Evolutionary conservation across 2,797 vertebrate genomes (phyloP).

Genomic region (Nyctibius grandis): DNA sequence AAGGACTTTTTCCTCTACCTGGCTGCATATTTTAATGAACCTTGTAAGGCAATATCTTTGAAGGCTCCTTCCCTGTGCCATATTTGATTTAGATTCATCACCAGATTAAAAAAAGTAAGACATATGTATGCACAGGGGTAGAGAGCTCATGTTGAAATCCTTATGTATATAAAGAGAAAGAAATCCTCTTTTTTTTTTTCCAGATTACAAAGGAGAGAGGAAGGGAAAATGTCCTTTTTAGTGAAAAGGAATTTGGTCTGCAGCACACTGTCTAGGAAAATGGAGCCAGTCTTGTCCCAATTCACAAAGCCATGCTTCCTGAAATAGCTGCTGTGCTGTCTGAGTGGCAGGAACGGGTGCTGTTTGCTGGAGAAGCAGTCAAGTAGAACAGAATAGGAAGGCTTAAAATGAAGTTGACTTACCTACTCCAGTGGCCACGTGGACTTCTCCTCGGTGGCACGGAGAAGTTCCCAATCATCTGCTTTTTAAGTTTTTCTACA

Average conservation of each 20-base stretch:
- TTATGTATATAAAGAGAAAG: not conserved
- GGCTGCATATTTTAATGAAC: not conserved
- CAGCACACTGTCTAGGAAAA: not conserved
- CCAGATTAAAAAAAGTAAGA: not conserved
- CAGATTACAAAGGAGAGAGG: not conserved
- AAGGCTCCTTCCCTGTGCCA: not conserved
- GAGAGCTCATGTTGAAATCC: not conserved
- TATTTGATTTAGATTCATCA: not conserved
- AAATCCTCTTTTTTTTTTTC: not conserved
- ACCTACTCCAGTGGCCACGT: accelerated
- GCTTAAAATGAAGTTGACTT: not conserved
- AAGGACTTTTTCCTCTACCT: not conserved
- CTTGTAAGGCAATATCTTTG: not conserved
- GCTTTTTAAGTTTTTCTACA: not conserved
- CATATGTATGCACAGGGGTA: not conserved
- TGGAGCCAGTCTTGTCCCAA: not conserved
- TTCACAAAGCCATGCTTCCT: not conserved
- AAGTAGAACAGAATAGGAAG: not conserved
- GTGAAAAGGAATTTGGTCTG: not conserved
- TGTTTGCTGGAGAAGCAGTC: not conserved
- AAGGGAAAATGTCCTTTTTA: not conserved
- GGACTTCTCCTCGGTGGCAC: not conserved
- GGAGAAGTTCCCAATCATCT: not conserved
- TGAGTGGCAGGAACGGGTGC: not conserved
- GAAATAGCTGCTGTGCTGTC: not conserved